Conservation (phyloP, 35 echinoderm and acorn worm species). For the Lytechinus pictus region DNA sequence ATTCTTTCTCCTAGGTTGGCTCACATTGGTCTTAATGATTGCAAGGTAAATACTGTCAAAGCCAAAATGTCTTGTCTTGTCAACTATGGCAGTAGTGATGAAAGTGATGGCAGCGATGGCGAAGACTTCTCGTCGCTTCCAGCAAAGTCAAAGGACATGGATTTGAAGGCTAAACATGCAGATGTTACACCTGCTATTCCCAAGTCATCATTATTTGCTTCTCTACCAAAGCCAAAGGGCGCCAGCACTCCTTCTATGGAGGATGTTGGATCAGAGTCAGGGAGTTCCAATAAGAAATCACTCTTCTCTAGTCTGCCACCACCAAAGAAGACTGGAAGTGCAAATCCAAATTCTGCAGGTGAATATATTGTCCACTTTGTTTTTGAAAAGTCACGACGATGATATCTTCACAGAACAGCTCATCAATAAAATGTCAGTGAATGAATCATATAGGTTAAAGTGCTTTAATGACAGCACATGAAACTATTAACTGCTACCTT, state of each 20-base stretch:
- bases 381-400: not conserved
- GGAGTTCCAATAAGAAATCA: not conserved
- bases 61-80: slow-evolving; percentile 13
- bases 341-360: not conserved
- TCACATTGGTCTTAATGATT: too few species aligned
- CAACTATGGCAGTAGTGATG: slow-evolving; percentile 44
- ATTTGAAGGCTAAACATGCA: not conserved
- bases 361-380: not conserved
- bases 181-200: not conserved
- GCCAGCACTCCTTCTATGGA: not conserved
- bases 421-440: too few species aligned
- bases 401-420: too few species aligned
- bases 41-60: not conserved
- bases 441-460: too few species aligned
- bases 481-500: too few species aligned
- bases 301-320: slow-evolving; percentile 22
- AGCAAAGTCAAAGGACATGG: not conserved
- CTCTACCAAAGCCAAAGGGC: slow-evolving; percentile 34
- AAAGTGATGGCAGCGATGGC: not conserved
- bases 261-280: not conserved
- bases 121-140: not conserved
- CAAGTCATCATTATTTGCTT: slow-evolving; percentile 26
- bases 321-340: not conserved
- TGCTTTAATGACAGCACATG: too few species aligned
- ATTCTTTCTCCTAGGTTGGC: too few species aligned